Evolutionary conservation across 2,888 invertebrate genomes (phyloP).

Genomic region (Nephrocerus scutellatus): DNA sequence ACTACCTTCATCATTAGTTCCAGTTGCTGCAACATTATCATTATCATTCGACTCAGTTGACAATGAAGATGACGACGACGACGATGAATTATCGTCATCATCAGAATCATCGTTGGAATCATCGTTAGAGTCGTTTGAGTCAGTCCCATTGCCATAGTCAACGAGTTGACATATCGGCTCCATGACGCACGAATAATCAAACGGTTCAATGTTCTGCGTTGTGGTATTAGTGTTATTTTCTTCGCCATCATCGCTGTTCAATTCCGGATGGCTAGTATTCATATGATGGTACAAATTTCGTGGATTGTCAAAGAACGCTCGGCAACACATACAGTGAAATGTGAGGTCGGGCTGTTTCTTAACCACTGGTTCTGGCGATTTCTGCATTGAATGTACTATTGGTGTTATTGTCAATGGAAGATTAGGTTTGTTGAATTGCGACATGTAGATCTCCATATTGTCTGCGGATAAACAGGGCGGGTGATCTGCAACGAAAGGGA

Average conservation of each 20-base stretch:
- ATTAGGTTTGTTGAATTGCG: conserved; percentile 23
- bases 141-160: conserved; percentile 22
- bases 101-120: conserved; percentile 26
- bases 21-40: conserved; percentile 22
- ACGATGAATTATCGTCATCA: conserved; percentile 19
- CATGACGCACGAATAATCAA: conserved; percentile 43
- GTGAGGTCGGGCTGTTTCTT: conserved; percentile 42
- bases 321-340: conserved; percentile 46
- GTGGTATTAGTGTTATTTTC: conserved; percentile 13
- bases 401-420: conserved; percentile 44
- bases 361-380: conserved; percentile 23
- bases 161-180: conserved; percentile 43
- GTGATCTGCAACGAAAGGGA: too few species aligned
- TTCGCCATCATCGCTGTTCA: conserved; percentile 9
- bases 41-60: conserved; percentile 28
- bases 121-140: conserved; percentile 21
- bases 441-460: conserved; percentile 18
- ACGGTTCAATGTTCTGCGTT: conserved; percentile 15
- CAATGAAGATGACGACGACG: too few species aligned
- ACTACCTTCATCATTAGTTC: conserved; percentile 1
- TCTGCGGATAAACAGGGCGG: too few species aligned
- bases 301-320: conserved; percentile 42
- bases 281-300: conserved; percentile 42
- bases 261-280: conserved; percentile 38
- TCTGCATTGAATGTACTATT: conserved; percentile 29